Percentiles rank a stretch among this genome's conserved stretches.
Conservation (phyloP, 2,888 invertebrate genomes). For the Hecatera dysodea region DNA sequence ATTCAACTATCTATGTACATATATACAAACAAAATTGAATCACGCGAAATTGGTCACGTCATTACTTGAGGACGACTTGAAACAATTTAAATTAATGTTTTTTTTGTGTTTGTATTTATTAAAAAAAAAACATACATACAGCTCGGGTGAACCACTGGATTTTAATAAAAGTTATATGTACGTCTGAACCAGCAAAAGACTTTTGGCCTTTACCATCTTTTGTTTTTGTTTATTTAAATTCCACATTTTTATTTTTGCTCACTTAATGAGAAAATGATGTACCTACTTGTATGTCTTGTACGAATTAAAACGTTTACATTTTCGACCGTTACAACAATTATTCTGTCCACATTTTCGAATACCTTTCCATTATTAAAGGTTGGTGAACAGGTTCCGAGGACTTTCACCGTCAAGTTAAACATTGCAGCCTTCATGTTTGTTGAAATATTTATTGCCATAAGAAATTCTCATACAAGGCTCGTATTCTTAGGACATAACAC, state of each 20-base stretch:
- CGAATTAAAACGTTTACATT: conserved; percentile 2
- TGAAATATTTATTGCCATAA: conserved; percentile 54
- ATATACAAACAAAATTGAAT: no score
- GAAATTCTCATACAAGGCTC: conserved; percentile 33
- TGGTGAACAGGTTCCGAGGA: conserved; percentile 53
- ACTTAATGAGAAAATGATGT: background rate
- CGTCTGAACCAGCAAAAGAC: no score
- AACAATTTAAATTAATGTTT: no score
- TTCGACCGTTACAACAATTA: conserved; percentile 12
- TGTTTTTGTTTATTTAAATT: background rate
- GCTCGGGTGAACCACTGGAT: background rate
- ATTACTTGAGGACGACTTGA: no score
- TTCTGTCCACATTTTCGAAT: conserved; percentile 27
- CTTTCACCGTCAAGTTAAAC: conserved; percentile 50
- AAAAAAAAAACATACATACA: no score
- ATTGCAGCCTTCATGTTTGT: conserved; percentile 48
- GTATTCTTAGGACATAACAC: conserved; percentile 45
- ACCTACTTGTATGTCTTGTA: background rate
- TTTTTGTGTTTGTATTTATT: no score
- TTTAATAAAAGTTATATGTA: background rate
- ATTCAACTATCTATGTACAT: no score
- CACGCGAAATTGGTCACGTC: no score
- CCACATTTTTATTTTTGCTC: background rate
- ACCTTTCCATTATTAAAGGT: conserved; percentile 51
- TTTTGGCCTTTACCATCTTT: background rate